Percentiles rank a stretch among this genome's conserved stretches.
Conservation (phyloP, 1,140 invertebrate species). For the Panagrolaimus sp. region DNA sequence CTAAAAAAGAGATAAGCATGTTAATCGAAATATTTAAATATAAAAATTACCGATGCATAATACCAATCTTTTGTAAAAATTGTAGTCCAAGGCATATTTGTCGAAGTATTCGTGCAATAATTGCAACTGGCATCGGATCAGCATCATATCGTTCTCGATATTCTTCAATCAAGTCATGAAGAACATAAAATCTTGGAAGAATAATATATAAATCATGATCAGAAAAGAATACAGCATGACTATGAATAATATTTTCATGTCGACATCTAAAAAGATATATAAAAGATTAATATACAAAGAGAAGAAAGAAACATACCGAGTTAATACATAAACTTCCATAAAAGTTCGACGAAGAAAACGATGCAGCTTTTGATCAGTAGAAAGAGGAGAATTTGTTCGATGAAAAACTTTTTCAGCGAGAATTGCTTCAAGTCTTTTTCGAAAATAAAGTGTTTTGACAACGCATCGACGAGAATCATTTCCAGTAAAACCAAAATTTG, state of each 20-base stretch:
- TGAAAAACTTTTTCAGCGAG: background rate
- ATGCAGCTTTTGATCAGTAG: background rate
- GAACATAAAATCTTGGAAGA: conserved; percentile 37
- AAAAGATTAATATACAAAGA: no score
- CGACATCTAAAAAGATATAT: conserved; percentile 6
- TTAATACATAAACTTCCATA: conserved; percentile 37
- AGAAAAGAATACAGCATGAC: conserved; percentile 37
- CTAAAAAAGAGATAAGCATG: background rate
- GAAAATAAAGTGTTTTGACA: conserved; percentile 40
- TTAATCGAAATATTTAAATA: no score
- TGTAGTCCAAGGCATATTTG: conserved; percentile 38
- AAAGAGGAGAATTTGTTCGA: background rate
- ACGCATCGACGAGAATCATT: conserved; percentile 32
- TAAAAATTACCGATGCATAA: conserved; percentile 26
- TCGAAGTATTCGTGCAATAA: conserved; percentile 42
- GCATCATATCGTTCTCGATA: conserved; percentile 1
- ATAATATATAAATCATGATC: conserved; percentile 35
- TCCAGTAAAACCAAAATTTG: conserved; percentile 9
- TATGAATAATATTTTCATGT: conserved; percentile 40
- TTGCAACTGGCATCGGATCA: conserved; percentile 22
- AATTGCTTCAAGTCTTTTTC: conserved; percentile 26
- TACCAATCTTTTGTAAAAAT: conserved; percentile 35
- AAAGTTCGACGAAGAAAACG: conserved; percentile 37
- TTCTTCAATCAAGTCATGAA: conserved; percentile 24
- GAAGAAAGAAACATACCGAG: conserved; percentile 15